Base-by-base conservation (phyloP, 37 sponge, comb jelly and placozoan genomes). In the Spongia lamella region DNA sequence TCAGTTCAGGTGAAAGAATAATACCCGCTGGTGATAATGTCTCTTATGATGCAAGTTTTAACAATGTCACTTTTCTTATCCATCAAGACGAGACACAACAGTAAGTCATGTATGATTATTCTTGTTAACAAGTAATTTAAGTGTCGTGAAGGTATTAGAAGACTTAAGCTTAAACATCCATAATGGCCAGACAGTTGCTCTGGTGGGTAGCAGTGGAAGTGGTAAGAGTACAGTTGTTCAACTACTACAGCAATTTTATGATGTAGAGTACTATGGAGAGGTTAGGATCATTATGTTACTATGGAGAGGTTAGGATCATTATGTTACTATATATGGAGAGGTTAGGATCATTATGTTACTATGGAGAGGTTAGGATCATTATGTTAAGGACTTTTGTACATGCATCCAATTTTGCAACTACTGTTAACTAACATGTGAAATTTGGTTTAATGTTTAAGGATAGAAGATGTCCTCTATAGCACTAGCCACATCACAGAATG, bases 181-280 rank as follows among this genome's bases (percentile, higher is more conserved):
- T 15, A 16, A 17, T 19, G 94, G 94, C 2, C 69, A 90, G 69
- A 94, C 95, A 9, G 74, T 86, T 34, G 95, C 95, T 19, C 85
- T 94, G 25, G 94, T 93, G 33, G 94, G 94, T 9, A 63, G 90
- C 50, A 83, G 84, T 68, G 94, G 94, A 31, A 79, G 87, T 83
- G 94, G 94, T 36, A 93, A 93, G 75, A 86, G 87, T 38, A 89
- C 94, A 0, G 78, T 78, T 3, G 78, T 93, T 31, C 76, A 77
- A 43, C 68, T 93, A 33, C 32, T 93, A 20, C 84, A 93, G 84
- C 56, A 90, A 22, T 86, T 93, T 75, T 93, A 93, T 69, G 84
- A 93, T 61, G 39, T 82, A 9, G 61, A n/a, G n/a, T n/a, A n/a
- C n/a, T n/a, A n/a, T n/a, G n/a, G n/a, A n/a, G n/a, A n/a, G n/a